Percentiles rank a stretch among this genome's conserved stretches.
Conservation (phyloP, 2,888 invertebrate genomes). For the Eurytoma californica region DNA sequence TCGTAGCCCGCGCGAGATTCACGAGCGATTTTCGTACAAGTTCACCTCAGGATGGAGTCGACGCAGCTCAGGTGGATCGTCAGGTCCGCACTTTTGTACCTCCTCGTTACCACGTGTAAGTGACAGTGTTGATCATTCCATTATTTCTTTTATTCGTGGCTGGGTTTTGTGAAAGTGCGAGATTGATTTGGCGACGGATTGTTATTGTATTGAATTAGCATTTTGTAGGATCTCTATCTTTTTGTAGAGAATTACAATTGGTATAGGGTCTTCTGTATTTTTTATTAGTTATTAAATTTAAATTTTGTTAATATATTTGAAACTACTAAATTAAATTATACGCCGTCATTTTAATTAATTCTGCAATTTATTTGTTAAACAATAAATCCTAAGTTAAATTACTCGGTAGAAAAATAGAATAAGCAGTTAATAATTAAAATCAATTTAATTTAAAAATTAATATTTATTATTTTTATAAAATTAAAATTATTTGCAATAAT, state of each 20-base stretch:
- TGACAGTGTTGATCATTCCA: not conserved
- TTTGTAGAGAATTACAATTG: not conserved
- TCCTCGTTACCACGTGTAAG: slow-evolving; percentile 46
- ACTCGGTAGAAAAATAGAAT: no score
- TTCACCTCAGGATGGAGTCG: slow-evolving; percentile 18
- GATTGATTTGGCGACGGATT: not conserved
- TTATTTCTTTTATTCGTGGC: slow-evolving; percentile 2
- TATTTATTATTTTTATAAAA: no score
- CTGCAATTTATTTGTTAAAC: no score
- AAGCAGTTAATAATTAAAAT: no score
- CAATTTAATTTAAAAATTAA: no score
- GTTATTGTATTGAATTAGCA: not conserved
- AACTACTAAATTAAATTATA: no score
- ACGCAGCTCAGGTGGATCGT: slow-evolving; percentile 8
- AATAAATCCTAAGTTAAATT: no score
- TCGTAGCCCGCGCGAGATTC: slow-evolving; percentile 6
- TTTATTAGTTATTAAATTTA: not conserved
- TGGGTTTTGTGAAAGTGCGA: not conserved
- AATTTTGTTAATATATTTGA: no score
- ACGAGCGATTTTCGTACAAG: not conserved
- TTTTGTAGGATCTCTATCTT: not conserved
- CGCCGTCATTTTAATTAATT: no score
- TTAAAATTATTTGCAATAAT: no score
- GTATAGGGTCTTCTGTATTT: no score
- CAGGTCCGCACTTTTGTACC: slow-evolving; percentile 10